A percentile compares a stretch with the other conserved stretches of the same genome.
phyloP scores from a whole-genome alignment of 2,888 invertebrate genomes.

The Plagodis dolabraria region DNA sequence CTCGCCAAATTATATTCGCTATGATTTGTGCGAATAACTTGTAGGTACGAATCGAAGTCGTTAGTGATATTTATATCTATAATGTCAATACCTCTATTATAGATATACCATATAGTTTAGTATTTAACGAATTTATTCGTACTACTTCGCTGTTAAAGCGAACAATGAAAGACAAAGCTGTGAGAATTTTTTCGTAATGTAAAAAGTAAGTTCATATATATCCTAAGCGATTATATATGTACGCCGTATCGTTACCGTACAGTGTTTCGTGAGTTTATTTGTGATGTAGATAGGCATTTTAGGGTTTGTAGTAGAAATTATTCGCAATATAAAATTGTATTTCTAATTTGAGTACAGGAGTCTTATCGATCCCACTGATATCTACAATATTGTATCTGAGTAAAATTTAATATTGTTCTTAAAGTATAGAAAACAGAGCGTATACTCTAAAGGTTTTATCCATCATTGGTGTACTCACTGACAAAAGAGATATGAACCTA shows the following conservation, averaged over 20 bases:
- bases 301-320: conserved; percentile 44
- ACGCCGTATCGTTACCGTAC: conserved; percentile 47
- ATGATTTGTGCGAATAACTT: conserved; percentile 21
- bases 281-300: conserved; percentile 55
- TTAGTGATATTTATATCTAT: conserved; percentile 55
- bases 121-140: conserved; percentile 80
- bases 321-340: conserved; percentile 11
- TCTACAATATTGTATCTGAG: conserved; percentile 36
- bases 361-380: conserved; percentile 11
- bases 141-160: conserved; percentile 75
- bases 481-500: too few species aligned
- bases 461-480: too few species aligned
- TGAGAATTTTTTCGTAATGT: conserved; percentile 74
- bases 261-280: conserved; percentile 58
- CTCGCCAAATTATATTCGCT: conserved; percentile 41
- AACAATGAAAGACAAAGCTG: conserved; percentile 83
- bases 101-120: conserved; percentile 73
- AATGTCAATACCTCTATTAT: conserved; percentile 63
- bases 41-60: conserved; percentile 44
- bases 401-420: conserved; percentile 34
- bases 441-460: not conserved
- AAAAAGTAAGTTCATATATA: conserved; percentile 77
- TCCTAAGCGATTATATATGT: conserved; percentile 66
- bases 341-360: conserved; percentile 15
- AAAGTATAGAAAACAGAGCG: not conserved